These are phyloP conservation scores for Drosophila barbarae DNA, from an alignment of 2,888 invertebrate species.

Conservation along the genomic window DNA sequence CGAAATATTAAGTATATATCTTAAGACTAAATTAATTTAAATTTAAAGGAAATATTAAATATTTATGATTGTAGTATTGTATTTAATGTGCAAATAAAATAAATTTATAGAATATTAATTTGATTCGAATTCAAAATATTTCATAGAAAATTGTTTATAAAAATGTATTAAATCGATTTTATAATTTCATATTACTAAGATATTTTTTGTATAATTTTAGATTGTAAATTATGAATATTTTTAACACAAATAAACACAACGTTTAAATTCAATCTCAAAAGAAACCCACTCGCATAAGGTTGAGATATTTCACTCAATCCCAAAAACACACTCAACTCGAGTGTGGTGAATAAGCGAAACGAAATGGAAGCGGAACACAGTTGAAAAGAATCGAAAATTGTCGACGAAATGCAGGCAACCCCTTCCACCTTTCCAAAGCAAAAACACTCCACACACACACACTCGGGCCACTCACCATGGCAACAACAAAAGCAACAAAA, in stretches of 20 bases:
- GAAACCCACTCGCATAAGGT: neutral
- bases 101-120: too few relatives aligned
- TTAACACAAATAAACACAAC: neutral
- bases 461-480: conserved; percentile 21
- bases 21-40: neutral
- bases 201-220: neutral
- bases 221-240: neutral
- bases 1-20: neutral
- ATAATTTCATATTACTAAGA: neutral
- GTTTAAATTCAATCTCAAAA: neutral
- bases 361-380: conserved; percentile 53
- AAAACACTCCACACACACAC: conserved; percentile 22
- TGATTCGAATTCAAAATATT: too few relatives aligned
- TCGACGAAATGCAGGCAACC: conserved; percentile 60
- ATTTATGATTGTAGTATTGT: too few relatives aligned
- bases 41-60: neutral
- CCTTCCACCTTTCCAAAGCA: conserved; percentile 12
- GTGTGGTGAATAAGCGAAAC: conserved; percentile 54
- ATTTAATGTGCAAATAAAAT: too few relatives aligned
- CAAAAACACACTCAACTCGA: conserved; percentile 14
- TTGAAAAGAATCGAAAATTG: conserved; percentile 51
- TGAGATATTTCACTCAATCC: neutral
- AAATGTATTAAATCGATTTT: neutral
- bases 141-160: neutral
- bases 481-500: conserved; percentile 42